Conservation (phyloP, 2,113 vertebrate genomes). For the Brachirus orientalis region DNA sequence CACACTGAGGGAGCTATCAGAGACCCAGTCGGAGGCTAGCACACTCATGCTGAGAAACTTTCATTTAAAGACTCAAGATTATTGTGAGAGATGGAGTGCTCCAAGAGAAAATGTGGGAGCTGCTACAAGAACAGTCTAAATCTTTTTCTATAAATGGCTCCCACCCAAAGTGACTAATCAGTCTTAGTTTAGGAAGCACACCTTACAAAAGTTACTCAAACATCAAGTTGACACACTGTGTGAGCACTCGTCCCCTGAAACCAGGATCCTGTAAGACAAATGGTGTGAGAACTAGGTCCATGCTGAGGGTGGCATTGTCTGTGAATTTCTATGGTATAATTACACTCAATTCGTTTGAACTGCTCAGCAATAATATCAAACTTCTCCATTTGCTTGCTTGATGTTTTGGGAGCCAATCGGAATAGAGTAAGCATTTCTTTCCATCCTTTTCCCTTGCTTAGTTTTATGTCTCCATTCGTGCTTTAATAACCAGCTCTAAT, state of each 20-base stretch:
- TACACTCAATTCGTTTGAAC: slow-evolving; percentile 64
- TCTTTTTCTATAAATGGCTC: slow-evolving; percentile 36
- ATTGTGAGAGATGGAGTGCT: slow-evolving; percentile 14
- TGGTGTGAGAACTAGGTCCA: slow-evolving; percentile 56
- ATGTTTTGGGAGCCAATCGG: slow-evolving; percentile 82
- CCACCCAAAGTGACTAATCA: slow-evolving; percentile 30
- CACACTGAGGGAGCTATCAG: slow-evolving; percentile 31
- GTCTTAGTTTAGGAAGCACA: slow-evolving; percentile 3
- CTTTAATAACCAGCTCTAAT: slow-evolving; percentile 72
- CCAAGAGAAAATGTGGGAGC: background rate
- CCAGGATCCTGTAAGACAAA: slow-evolving; percentile 22
- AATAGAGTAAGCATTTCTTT: slow-evolving; percentile 78
- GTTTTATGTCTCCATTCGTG: slow-evolving; percentile 82
- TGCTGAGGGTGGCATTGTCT: slow-evolving; percentile 28
- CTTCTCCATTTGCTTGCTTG: slow-evolving; percentile 78
- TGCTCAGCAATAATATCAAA: slow-evolving; percentile 60
- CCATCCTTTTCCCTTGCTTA: slow-evolving; percentile 81
- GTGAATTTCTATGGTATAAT: slow-evolving; percentile 52
- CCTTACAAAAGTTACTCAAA: slow-evolving; percentile 25
- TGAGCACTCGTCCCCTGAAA: slow-evolving; percentile 23
- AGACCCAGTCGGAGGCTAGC: slow-evolving; percentile 20
- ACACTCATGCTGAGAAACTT: slow-evolving; percentile 45
- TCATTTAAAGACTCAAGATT: slow-evolving; percentile 36
- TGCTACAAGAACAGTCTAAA: slow-evolving; percentile 17
- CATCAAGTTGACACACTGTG: slow-evolving; percentile 23